Base-by-base conservation (phyloP, 2,113 vertebrate species). In the Geococcyx californianus region DNA sequence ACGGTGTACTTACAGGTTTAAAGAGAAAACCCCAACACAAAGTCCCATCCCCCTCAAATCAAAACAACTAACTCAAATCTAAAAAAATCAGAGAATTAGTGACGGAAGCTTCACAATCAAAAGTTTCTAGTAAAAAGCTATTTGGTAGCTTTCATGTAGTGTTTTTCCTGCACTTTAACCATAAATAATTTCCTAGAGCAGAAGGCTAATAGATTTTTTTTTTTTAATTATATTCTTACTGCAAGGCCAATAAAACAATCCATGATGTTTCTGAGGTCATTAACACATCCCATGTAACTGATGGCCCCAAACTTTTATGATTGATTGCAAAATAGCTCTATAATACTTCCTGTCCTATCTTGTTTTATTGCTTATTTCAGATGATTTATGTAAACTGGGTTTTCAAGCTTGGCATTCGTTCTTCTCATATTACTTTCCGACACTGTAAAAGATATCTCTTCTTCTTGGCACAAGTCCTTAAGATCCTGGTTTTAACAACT, bases 291-390 rank as follows among this genome's bases (percentile, higher is more conserved):
- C 34, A 69, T 31, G 36, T 60, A 87, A 79, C 19, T 38, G 40
- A 79, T 69, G 66, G 20, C 17, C 59, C 42, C 40, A 73, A 82
- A 95, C 45, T 8, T 66, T 81, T 73, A 64, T 19, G 29, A 87
- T 74, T 76, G 3, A 72, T 88, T 83, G 86, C 17, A 21, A 56
- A 59, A 69, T 40, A 81, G 49, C 13, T 58, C 33, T 70, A 31
- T 85, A 54, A 90, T 86, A 59, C 38, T 76, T 91, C 54, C 33
- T 75, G 40, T 42, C 11, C 13, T 78, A 16, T 47, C 26, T 55
- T 81, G 33, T 25, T 84, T 74, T 81, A 60, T 70, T 81, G 42
- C 60, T 92, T 88, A 67, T 84, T 96, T 89, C 90, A 88, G 31
- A 44, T 62, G 25, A 78, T 82, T 72, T 87, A 67, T 72, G 25